Evolutionary conservation across 2,113 vertebrate genomes (phyloP), one percentile per base, ranked within the genome.

Genomic region (Pachyramphus minor): DNA sequence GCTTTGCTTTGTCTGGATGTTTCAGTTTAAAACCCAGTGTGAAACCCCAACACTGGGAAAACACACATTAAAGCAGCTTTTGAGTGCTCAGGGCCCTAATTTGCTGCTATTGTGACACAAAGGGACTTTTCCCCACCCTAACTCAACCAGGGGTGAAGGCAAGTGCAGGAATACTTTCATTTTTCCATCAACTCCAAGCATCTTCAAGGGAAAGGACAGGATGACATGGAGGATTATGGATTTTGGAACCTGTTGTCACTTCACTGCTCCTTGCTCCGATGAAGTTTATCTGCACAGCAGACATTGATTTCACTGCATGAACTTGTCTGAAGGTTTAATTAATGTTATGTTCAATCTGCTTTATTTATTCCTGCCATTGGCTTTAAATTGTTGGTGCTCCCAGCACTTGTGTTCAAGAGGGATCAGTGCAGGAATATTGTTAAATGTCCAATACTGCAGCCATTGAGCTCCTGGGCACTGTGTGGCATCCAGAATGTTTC

Each of bases 301-400:
- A 55, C 81, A 56, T 85, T 84, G 90, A 95, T 78, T 82, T 84
- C 84, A 44, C 35, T 28, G 16, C 64, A 75, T 64, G 69, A 84
- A 75, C 64, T 63, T 41, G 60, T 87, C 84, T 49, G 74, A 74
- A 89, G 41, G 24, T 79, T 89, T 89, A 94, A 95, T 91, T 96
- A 84, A 89, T 75, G 21, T 45, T 77, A 39, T 22, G 22, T 68
- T 91, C 59, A 76, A 45, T 58, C 49, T 76, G 8, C 17, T 75
- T 94, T 68, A 42, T 91, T 89, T 84, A 56, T 85, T 79, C 27
- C 53, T 68, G 66, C 22, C n/a, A 7, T 7, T 75, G 77, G 30
- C 53, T 71, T 60, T 72, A 52, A 49, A 31, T 16, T 60, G 39
- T 20, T 74, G 2, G 4, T 63, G 24, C 11, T 71, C 6, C 6